Base-by-base conservation (phyloP, 2,797 vertebrate species). In the Florisuga fusca region DNA sequence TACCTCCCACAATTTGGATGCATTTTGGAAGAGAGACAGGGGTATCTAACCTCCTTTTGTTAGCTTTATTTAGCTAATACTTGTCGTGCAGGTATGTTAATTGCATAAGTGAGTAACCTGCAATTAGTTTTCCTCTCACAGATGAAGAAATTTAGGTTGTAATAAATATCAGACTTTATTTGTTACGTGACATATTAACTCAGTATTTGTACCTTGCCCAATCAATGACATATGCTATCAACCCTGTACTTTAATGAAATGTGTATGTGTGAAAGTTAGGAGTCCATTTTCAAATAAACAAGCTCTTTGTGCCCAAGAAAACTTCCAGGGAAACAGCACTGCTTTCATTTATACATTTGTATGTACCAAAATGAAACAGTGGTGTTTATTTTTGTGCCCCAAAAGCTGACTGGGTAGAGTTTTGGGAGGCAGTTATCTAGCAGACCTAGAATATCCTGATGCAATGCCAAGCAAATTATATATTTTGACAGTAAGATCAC, bases 371-470 rank as follows among this genome's bases (percentile, higher is more conserved):
- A 90, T 73, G 57, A 90, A 94, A 12, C 15, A 64, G 38, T n/a
- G 64, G 27, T 38, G 34, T 83, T 91, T 92, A 73, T 72, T 88
- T 90, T 76, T 57, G 29, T 73, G n/a, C 36, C 75, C 66, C 22
- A 69, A 61, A 78, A 89, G 34, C 63, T 66, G 71, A 84, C 58
- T 87, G 84, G 51, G 76, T 68, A 72, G 67, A 67, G 62, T 87
- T 95, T 89, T 41, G 84, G 66, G 54, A 74, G 33, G 31, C 23
- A 90, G 34, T 79, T 85, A 59, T 77, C 92, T 87, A 90, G 57
- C 59, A 94, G 33, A 87, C 61, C 58, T 91, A 77, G 94, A 93
- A 64, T 78, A 92, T 58, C 76, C 83, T 82, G 38, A 71, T 72
- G 15, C 63, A 81, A 72, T 41, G 18, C 38, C 55, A 73, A 76